Base-by-base conservation (phyloP, 1,140 invertebrate genomes). In the Galleria mellonella region DNA sequence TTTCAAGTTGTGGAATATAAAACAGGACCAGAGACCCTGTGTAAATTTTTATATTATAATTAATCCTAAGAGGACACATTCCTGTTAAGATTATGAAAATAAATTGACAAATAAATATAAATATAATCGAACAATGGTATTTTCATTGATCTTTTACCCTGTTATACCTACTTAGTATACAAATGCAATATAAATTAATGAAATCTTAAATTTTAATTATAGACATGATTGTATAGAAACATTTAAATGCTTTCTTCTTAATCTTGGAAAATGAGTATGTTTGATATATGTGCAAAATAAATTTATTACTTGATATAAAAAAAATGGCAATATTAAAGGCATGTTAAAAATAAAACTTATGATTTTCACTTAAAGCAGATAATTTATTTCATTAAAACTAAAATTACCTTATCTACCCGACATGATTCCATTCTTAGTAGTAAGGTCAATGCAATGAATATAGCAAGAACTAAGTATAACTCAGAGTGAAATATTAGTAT, bases 381-480 rank as follows among this genome's bases (percentile, higher is more conserved):
- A 77, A 70, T 83, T 83, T 76, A 71, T 77, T 75, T 65, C 50
- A 49, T 66, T 69, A 66, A 63, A 63, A 69, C 72, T 79, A 76
- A 72, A 45, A 42, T 63, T 55, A 55, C 68, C 71, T 78, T 78
- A 72, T 54, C 67, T 75, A 76, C 65, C 64, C 51, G 65, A 71
- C 56, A 73, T 69, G 68, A 72, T 78, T 77, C 47, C 51, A 69
- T 51, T 58, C 57, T 72, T 64, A 76, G 67, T 52, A 69, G 59
- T 61, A 60, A 62, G 63, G 61, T 72, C 67, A 62, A 69, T 71
- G 62, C 58, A 71, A 53, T 70, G 51, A 67, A 70, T 70, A 64
- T 53, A 62, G 58, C 62, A 62, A 72, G 56, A 49, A 52, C 60
- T 55, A 68, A 60, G 53, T 46, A 45, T 54, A 71, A 55, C 75